Percentiles rank a stretch among this genome's conserved stretches.
Evolutionary conservation across 2,888 invertebrate genomes (phyloP).

Genomic region (Acleris emargana): DNA sequence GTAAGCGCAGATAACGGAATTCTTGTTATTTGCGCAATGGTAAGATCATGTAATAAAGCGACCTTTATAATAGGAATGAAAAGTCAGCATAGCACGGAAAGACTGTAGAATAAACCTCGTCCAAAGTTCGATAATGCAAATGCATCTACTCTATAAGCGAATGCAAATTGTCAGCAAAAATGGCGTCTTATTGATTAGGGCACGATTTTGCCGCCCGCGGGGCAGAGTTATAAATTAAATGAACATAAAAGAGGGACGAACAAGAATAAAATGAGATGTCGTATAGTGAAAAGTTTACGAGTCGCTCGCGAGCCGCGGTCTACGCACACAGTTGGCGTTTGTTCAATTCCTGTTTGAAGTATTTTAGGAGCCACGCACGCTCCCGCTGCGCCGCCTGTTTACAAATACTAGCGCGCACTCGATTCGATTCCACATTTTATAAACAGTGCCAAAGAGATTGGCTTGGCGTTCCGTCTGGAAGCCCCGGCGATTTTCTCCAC

Average conservation of each 20-base stretch:
- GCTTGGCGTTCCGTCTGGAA: constrained; percentile 48
- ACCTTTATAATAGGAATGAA: constrained; percentile 7
- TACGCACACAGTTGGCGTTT: constrained; percentile 79
- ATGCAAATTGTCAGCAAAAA: constrained; percentile 45
- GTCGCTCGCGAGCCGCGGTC: constrained; percentile 70
- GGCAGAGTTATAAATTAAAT: constrained; percentile 60
- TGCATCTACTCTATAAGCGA: constrained; percentile 14
- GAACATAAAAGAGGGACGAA: constrained; percentile 67
- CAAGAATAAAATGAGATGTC: constrained; percentile 73
- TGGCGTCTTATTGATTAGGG: constrained; percentile 49
- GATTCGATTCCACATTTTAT: constrained; percentile 77
- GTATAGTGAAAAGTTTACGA: constrained; percentile 78
- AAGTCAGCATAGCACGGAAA: background rate
- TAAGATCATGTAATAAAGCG: background rate
- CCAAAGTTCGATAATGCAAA: constrained; percentile 2
- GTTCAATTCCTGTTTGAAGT: constrained; percentile 81
- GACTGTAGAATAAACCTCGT: background rate
- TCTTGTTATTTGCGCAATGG: constrained; percentile 1
- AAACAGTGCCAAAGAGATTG: constrained; percentile 74
- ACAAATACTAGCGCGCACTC: constrained; percentile 79
- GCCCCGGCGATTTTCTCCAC: constrained; percentile 39
- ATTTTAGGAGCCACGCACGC: constrained; percentile 77
- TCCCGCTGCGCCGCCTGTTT: constrained; percentile 68
- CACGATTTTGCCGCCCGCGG: constrained; percentile 48
- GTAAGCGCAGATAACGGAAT: constrained; percentile 7